These are phyloP conservation scores for Stenchaetothrips biformis DNA, from an alignment of 2,888 invertebrate genomes.

Conservation along the genomic window DNA sequence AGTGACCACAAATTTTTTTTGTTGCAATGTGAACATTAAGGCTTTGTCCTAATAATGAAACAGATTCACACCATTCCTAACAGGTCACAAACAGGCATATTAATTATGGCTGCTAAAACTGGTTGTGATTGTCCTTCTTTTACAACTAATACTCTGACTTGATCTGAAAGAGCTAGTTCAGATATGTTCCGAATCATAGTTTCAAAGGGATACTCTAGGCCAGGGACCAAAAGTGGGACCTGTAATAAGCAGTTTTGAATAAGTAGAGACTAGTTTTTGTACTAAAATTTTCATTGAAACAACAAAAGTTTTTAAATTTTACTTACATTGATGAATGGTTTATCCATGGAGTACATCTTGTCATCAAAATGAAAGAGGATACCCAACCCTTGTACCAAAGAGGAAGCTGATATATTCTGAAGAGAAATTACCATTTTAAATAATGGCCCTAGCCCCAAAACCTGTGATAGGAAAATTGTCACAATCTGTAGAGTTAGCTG, in stretches of 20 bases:
- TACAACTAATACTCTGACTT: constrained; percentile 61
- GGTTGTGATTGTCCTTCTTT: constrained; percentile 52
- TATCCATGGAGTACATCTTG: constrained; percentile 64
- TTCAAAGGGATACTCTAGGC: constrained; percentile 61
- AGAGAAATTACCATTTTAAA: constrained; percentile 74
- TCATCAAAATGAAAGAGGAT: constrained; percentile 74
- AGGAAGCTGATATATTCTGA: constrained; percentile 68
- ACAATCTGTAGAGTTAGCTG: not conserved
- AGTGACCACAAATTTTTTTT: too few relatives aligned
- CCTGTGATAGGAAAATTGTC: constrained; percentile 48
- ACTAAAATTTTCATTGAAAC: not conserved
- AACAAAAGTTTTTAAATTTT: constrained; percentile 23
- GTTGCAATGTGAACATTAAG: too few relatives aligned
- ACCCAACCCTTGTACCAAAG: constrained; percentile 60
- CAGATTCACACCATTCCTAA: not conserved
- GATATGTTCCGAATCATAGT: constrained; percentile 57
- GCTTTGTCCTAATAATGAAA: not conserved
- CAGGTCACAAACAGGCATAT: constrained; percentile 78
- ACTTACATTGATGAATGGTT: constrained; percentile 64
- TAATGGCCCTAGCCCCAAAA: constrained; percentile 80
- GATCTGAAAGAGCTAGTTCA: constrained; percentile 52
- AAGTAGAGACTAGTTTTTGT: not conserved
- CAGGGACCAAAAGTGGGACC: constrained; percentile 73
- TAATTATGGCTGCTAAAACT: constrained; percentile 74
- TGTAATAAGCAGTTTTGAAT: constrained; percentile 42